Percentiles rank a stretch among this genome's conserved stretches.
These are phyloP conservation scores for Carcina quercana DNA, from an alignment of 2,888 invertebrate genomes.

Conservation along the genomic window DNA sequence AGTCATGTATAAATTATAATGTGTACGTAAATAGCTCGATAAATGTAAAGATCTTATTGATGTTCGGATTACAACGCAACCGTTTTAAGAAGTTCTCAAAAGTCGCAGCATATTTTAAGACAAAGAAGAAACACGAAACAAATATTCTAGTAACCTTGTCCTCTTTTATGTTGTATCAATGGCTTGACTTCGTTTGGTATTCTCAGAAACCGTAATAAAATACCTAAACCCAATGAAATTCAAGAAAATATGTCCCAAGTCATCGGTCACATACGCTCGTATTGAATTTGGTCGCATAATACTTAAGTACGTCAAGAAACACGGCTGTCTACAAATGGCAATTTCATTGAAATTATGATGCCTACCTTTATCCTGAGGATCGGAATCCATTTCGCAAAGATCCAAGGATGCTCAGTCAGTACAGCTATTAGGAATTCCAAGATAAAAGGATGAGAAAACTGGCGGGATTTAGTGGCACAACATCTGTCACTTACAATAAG, in stretches of 20 bases:
- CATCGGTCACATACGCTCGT: conserved; percentile 11
- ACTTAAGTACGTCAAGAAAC: conserved; percentile 27
- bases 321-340: conserved; percentile 10
- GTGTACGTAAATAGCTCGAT: too few relatives aligned
- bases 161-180: too few relatives aligned
- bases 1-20: too few relatives aligned
- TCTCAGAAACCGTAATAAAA: too few relatives aligned
- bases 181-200: too few relatives aligned
- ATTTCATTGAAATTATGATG: conserved; percentile 20
- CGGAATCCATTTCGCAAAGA: conserved; percentile 28
- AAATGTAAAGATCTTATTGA: conserved; percentile 44
- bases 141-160: too few relatives aligned
- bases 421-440: conserved; percentile 20
- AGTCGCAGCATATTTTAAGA: conserved; percentile 13
- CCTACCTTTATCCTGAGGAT: conserved; percentile 36
- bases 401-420: conserved; percentile 46
- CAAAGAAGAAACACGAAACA: conserved; percentile 1
- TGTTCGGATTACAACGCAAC: conserved; percentile 43
- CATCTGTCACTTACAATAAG: conserved; percentile 50
- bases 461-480: conserved; percentile 50
- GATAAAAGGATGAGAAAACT: conserved; percentile 33
- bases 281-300: conserved; percentile 33
- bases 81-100: conserved; percentile 17
- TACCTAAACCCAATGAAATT: too few relatives aligned
- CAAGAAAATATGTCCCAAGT: conserved; percentile 8